Conservation (phyloP, 1,140 invertebrate species). For the Polypedilum vanderplanki region DNA sequence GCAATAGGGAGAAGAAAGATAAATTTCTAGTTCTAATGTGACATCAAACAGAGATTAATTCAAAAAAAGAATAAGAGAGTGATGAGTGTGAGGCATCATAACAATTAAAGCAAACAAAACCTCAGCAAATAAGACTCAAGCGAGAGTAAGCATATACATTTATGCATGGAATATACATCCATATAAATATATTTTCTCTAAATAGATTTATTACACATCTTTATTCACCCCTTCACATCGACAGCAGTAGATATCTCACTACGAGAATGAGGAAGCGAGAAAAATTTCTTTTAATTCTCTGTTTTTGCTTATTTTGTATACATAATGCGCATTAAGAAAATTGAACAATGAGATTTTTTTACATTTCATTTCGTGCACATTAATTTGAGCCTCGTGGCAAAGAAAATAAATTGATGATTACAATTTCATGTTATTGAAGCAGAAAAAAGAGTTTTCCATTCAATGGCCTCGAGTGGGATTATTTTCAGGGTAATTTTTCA, state of each 20-base stretch:
- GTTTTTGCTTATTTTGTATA: neutral
- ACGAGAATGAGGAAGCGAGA: neutral
- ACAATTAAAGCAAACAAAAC: constrained; percentile 19
- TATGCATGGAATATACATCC: no score
- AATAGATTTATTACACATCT: constrained; percentile 3
- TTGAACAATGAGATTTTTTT: neutral
- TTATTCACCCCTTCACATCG: neutral
- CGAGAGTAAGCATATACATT: neutral
- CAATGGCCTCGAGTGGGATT: no score
- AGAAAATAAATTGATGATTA: constrained; percentile 16
- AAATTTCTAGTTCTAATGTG: constrained; percentile 7
- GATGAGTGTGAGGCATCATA: neutral
- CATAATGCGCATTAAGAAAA: constrained; percentile 1
- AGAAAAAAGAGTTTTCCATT: no score
- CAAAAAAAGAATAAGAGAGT: neutral
- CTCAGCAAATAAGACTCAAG: neutral
- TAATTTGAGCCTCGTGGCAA: neutral
- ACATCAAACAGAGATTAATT: constrained; percentile 19
- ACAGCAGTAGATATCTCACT: neutral
- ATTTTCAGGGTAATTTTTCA: no score
- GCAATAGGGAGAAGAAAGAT: neutral
- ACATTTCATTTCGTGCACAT: neutral
- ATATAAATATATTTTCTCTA: no score
- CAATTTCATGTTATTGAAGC: constrained; percentile 1
- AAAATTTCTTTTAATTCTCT: neutral